These are phyloP conservation scores for Selene dorsalis DNA, from an alignment of 2,797 vertebrate genomes.

Conservation along the genomic window DNA sequence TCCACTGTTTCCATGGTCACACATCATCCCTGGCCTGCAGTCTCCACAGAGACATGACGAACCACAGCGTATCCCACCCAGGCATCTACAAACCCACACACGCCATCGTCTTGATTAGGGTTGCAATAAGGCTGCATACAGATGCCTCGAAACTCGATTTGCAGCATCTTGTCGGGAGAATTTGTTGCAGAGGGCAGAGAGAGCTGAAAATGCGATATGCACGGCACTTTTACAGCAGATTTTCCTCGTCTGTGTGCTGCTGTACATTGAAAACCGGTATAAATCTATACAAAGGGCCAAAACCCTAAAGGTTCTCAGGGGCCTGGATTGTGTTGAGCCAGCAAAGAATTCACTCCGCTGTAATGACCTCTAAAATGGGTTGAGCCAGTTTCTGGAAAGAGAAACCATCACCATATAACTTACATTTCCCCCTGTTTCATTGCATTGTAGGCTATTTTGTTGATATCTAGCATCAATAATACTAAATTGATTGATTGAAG, in stretches of 20 bases:
- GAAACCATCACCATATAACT: not conserved
- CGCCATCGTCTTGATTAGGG: constrained; percentile 1
- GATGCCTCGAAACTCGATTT: constrained; percentile 37
- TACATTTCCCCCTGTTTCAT: not conserved
- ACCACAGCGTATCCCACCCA: constrained; percentile 39
- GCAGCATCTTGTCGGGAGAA: constrained; percentile 11
- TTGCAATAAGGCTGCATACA: constrained; percentile 25
- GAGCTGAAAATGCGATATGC: constrained; percentile 5
- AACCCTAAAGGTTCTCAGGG: constrained; percentile 42
- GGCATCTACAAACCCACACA: constrained; percentile 54
- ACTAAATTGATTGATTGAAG: not conserved
- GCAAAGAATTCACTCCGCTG: constrained; percentile 34
- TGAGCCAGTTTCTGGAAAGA: constrained; percentile 30
- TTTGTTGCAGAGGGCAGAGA: constrained; percentile 27
- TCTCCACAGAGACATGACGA: constrained; percentile 56
- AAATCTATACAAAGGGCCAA: constrained; percentile 37
- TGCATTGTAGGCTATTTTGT: not conserved
- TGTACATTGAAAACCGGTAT: constrained; percentile 43
- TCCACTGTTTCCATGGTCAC: constrained; percentile 81
- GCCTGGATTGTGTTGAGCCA: constrained; percentile 49
- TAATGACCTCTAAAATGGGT: constrained; percentile 44
- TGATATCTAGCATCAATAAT: not conserved
- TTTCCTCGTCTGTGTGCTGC: not conserved
- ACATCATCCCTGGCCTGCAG: constrained; percentile 57
- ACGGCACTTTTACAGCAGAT: constrained; percentile 32